phyloP scores from a whole-genome alignment of 1,140 invertebrate genomes.

The Bombus soroeensis region DNA sequence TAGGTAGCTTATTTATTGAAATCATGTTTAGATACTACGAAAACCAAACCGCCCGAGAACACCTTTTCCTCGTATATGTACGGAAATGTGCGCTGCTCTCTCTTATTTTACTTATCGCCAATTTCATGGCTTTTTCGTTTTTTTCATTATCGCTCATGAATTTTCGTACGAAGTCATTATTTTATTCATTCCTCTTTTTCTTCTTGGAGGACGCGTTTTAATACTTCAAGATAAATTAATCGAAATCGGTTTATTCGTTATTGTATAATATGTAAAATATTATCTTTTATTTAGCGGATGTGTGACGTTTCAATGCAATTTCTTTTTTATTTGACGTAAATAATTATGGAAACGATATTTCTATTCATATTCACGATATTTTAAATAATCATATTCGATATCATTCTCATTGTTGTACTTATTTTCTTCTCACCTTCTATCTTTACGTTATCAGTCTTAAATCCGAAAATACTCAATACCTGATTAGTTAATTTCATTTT shows the following conservation, averaged over 20 bases:
- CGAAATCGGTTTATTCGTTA: neutral
- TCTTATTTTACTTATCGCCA: slow-evolving; percentile 55
- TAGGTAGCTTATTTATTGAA: slow-evolving; percentile 82
- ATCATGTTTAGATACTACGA: slow-evolving; percentile 75
- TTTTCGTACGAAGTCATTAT: neutral
- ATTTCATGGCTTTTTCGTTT: neutral
- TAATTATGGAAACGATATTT: neutral
- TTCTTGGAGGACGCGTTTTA: neutral
- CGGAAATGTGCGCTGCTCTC: slow-evolving; percentile 66
- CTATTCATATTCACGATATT: neutral
- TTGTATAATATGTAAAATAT: neutral
- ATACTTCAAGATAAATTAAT: neutral
- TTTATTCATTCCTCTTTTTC: neutral
- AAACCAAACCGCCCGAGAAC: slow-evolving; percentile 68
- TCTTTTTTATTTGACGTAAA: neutral
- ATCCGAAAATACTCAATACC: slow-evolving; percentile 73
- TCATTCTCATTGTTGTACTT: slow-evolving; percentile 32
- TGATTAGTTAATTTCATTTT: slow-evolving; percentile 66
- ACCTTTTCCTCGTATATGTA: slow-evolving; percentile 60
- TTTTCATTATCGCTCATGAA: neutral
- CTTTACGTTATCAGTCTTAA: slow-evolving; percentile 39
- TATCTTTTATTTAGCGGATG: neutral
- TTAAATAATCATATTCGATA: neutral
- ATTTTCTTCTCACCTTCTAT: slow-evolving; percentile 1
- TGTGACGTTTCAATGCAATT: neutral